phyloP scores from a whole-genome alignment of 2,888 invertebrate species.

The Elegia similella region DNA sequence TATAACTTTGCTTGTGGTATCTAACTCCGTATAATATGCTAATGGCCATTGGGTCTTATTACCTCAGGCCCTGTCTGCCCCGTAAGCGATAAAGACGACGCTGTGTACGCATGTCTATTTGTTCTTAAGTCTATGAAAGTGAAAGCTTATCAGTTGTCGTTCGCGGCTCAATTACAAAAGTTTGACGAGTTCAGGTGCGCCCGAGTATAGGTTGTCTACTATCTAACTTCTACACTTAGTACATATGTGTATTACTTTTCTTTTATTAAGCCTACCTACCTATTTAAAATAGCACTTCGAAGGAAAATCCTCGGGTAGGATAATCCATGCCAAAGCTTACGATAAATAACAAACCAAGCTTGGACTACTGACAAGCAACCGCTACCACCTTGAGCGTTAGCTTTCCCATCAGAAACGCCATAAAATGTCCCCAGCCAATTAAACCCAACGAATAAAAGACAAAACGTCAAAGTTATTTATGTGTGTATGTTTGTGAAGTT shows the following conservation, averaged over 20 bases:
- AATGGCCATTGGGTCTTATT: too few relatives aligned
- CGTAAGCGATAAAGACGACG: too few relatives aligned
- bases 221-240: too few relatives aligned
- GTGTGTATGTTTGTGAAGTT: slow-evolving; percentile 39
- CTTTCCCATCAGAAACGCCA: not conserved
- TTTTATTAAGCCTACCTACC: too few relatives aligned
- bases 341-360: slow-evolving; percentile 1
- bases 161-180: slow-evolving; percentile 74
- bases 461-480: slow-evolving; percentile 38
- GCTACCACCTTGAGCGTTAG: slow-evolving; percentile 38
- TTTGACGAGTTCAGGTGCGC: slow-evolving; percentile 65
- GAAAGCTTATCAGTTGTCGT: slow-evolving; percentile 61
- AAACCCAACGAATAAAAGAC: slow-evolving; percentile 26
- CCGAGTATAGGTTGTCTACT: slow-evolving; percentile 24
- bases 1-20: too few relatives aligned
- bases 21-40: too few relatives aligned
- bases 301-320: too few relatives aligned
- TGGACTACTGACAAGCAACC: slow-evolving; percentile 16
- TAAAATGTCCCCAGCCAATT: slow-evolving; percentile 15
- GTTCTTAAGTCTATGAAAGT: not conserved
- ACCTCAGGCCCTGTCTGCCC: too few relatives aligned
- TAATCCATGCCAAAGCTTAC: not conserved
- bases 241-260: too few relatives aligned
- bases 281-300: too few relatives aligned
- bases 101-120: not conserved